These are phyloP conservation scores for Ephestia elutella DNA, from an alignment of 1,140 invertebrate genomes.

Conservation along the genomic window DNA sequence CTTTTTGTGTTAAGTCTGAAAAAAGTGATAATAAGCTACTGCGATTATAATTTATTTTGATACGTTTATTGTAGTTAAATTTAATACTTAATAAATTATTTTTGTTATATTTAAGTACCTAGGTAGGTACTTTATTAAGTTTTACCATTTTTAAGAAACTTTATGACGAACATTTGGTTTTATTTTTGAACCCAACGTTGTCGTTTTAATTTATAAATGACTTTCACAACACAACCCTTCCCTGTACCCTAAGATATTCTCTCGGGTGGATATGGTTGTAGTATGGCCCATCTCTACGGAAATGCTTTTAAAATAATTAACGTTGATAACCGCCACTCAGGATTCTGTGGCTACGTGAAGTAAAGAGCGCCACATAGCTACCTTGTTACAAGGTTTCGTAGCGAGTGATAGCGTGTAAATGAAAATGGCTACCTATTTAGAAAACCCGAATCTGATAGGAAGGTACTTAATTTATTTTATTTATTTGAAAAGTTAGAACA, in stretches of 20 bases:
- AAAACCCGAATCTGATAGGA: too few species aligned
- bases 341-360: constrained; percentile 14
- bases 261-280: neutral
- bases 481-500: too few species aligned
- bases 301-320: constrained; percentile 27
- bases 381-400: neutral
- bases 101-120: too few species aligned
- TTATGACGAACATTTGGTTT: neutral
- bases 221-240: neutral
- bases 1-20: neutral
- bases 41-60: neutral
- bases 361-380: neutral
- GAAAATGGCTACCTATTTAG: too few species aligned
- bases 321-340: constrained; percentile 22
- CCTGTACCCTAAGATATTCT: neutral
- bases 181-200: neutral
- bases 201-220: neutral
- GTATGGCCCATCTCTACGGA: constrained; percentile 7
- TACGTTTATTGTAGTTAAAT: neutral
- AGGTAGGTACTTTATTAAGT: too few species aligned
- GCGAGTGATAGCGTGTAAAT: too few species aligned
- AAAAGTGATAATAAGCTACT: neutral
- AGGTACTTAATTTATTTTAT: too few species aligned
- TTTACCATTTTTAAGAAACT: neutral
- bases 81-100: constrained; percentile 1